Evolutionary conservation across 2,797 vertebrate species (phyloP), one percentile per base, ranked within the genome.

Genomic region (Galaxias olidus): DNA sequence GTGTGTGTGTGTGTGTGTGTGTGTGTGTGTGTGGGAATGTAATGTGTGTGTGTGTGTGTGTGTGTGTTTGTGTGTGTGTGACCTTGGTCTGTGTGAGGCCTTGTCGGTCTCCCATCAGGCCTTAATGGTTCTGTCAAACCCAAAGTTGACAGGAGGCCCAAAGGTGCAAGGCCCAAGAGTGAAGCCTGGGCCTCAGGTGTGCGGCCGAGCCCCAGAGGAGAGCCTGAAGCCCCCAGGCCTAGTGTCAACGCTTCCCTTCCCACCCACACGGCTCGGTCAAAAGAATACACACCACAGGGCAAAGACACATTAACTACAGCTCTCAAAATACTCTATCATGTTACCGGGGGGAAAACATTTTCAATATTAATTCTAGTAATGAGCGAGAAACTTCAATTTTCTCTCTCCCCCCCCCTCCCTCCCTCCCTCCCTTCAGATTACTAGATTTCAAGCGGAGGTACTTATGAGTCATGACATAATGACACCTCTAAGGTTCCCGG

Each of bases 351-450:
- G 71, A 61, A 87, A 47, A 77, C 75, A 78, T 86, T 88, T 84
- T 82, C 63, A 58, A 85, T 83, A 76, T 89, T 86, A 80, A 87
- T 83, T 81, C 80, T 15, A 43, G 61, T 86, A 85, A 84, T 80
- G 68, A 82, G 66, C 47, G 19, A 72, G 66, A 76, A 80, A 67
- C 69, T n/a, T n/a, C n/a, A n/a, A n/a, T 9, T 43, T 61, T 49
- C 68, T 65, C 17, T 56, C 41, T 61, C n/a, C 52, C 54, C 40
- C 15, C 45, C 63, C 57, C 13, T 51, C 10, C 4, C 44, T 59
- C 58, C 12, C 54, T 4, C 61, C 56, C 59, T 11, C 63, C 48
- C 19, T 50, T 60, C 76, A 67, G 57, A 79, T 80, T 59, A 69
- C 48, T 65, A 48, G 44, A 77, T 74, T 73, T 76, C 75, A 81